Base-by-base conservation (phyloP, 1,140 invertebrate species). In the Bombus vancouverensis region DNA sequence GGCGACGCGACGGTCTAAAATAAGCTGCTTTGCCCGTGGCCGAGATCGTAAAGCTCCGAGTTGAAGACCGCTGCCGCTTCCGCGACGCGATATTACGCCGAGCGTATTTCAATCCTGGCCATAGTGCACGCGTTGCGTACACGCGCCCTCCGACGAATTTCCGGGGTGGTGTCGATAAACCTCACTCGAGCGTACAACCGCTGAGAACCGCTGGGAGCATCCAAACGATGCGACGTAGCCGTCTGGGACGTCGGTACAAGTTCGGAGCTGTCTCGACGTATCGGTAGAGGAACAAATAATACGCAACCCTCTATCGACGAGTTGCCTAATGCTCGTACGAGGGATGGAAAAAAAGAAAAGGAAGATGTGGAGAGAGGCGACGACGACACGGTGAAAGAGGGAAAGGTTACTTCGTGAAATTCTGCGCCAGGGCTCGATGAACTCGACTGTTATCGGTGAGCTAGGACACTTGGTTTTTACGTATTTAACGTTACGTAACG, bases 251-350 rank as follows among this genome's bases (percentile, higher is more conserved):
- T 78, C 65, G 47, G 47, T 68, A 83, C 83, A 78, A 82, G 74
- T 76, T 81, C 79, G 87, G 65, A 83, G 86, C 80, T 82, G 86
- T 88, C 88, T 59, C 71, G 78, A 85, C 82, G 59, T 83, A 86
- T 89, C 71, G 81, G 74, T 25, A 53, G 34, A 39, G 47, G 73
- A 66, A 22, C 72, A 42, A 39, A 79, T 80, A 75, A n/a, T 76
- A 53, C 47, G 28, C 44, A 47, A 2, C 47, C 59, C 28, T 42
- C 79, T 66, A 78, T 87, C 81, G 81, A 83, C 81, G 75, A 47
- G 76, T 68, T 12, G 34, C 18, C 32, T 15, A 62, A 28, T 62
- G 37, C 53, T n/a, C 47, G 44, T 3, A 12, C 12, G 9, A n/a
- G 42, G 32, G 47, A 18, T 22, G 42, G 39, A 53, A 57, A 65